phyloP scores from a whole-genome alignment of 2,797 vertebrate genomes.

The Phoebastria nigripes region DNA sequence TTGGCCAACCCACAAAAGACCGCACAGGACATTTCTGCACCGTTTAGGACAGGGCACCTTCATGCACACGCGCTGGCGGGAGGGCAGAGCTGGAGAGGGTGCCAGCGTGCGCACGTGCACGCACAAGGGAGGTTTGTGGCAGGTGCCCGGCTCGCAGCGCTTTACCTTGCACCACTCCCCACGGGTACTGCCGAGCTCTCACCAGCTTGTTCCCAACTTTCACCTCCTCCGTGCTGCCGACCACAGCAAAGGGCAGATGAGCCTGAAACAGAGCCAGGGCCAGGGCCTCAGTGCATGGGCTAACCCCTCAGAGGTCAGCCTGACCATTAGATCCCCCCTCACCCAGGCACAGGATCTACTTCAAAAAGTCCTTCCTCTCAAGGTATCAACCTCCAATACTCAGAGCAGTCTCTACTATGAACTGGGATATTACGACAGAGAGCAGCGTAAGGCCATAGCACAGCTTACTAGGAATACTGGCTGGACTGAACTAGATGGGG shows the following conservation, averaged over 20 bases:
- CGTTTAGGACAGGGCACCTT: fast-evolving
- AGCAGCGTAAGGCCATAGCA: background rate
- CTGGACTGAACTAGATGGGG: background rate
- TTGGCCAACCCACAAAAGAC: fast-evolving
- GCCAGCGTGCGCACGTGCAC: fast-evolving
- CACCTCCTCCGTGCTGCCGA: slow-evolving; percentile 96
- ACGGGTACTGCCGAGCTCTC: slow-evolving; percentile 95
- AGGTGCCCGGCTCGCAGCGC: background rate
- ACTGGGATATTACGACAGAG: too few relatives aligned
- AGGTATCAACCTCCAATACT: fast-evolving
- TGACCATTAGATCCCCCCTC: background rate
- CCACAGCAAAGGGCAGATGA: slow-evolving; percentile 96
- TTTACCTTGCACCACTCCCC: slow-evolving; percentile 98
- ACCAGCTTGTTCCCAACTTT: slow-evolving; percentile 98
- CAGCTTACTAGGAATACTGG: background rate
- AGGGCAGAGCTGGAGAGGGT: background rate
- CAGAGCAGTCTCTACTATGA: fast-evolving
- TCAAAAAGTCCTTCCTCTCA: background rate
- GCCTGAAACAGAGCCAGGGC: slow-evolving; percentile 77
- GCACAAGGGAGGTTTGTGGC: background rate
- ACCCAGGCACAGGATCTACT: background rate
- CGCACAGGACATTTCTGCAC: fast-evolving
- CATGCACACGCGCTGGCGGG: fast-evolving
- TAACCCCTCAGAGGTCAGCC: background rate
- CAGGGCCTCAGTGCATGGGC: background rate